These are phyloP conservation scores for Hipposideros armiger DNA, from an alignment of 2,113 vertebrate species.

Conservation along the genomic window DNA sequence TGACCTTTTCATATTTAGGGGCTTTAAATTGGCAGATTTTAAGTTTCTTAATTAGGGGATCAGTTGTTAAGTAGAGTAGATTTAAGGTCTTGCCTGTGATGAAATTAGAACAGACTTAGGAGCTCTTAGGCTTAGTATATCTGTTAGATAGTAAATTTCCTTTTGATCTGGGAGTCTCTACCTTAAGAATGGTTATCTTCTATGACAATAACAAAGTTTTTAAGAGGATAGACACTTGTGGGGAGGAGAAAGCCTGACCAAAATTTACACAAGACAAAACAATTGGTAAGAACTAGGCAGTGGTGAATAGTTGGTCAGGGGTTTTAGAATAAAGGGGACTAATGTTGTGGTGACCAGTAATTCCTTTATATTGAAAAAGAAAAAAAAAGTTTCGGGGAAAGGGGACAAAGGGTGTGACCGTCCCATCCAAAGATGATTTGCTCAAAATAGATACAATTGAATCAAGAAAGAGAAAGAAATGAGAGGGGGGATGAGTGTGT, in stretches of 20 bases:
- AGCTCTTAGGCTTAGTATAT: neutral
- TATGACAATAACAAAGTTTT: neutral
- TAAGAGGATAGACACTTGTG: neutral
- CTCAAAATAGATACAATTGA: neutral
- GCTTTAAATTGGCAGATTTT: neutral
- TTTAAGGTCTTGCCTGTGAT: neutral
- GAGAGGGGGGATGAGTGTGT: rapidly evolving
- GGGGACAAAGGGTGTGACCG: neutral
- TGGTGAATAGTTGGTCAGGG: neutral
- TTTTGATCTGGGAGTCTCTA: neutral
- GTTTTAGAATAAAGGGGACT: neutral
- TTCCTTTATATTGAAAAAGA: neutral
- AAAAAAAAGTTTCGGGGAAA: neutral
- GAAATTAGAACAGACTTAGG: neutral
- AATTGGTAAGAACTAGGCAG: neutral
- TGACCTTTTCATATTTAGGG: neutral
- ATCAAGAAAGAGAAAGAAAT: neutral
- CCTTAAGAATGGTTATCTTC: neutral
- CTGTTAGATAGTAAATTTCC: neutral
- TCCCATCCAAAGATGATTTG: neutral
- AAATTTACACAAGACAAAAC: neutral
- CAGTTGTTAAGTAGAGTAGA: neutral
- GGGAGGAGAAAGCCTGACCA: neutral
- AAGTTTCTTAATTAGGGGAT: neutral
- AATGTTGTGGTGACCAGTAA: neutral